These are phyloP conservation scores for Micronycteris hirsuta DNA, from an alignment of 2,113 vertebrate genomes.

Conservation along the genomic window DNA sequence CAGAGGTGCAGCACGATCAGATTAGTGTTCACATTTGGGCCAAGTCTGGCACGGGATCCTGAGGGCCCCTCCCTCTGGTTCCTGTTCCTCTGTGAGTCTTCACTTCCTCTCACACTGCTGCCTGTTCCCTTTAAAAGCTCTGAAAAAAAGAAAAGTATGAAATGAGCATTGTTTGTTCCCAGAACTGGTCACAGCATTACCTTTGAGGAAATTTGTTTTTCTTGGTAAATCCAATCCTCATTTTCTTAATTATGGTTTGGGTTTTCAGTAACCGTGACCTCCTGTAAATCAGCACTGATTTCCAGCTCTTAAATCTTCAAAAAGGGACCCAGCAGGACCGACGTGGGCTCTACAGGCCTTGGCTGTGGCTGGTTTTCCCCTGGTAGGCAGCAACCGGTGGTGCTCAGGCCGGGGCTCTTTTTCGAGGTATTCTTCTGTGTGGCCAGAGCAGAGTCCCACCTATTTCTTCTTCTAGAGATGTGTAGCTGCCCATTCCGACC, in stretches of 20 bases:
- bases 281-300: background rate
- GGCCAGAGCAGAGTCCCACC: background rate
- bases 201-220: constrained; percentile 19
- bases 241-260: background rate
- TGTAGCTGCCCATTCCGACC: background rate
- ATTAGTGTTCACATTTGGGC: background rate
- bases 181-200: background rate
- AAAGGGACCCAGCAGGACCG: background rate
- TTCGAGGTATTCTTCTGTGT: background rate
- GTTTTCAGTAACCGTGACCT: background rate
- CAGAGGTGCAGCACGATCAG: background rate
- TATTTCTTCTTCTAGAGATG: background rate
- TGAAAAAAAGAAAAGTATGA: background rate
- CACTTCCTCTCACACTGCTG: background rate
- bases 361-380: background rate
- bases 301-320: constrained; percentile 6
- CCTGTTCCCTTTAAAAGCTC: background rate
- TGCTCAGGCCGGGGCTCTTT: background rate
- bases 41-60: rapidly evolving
- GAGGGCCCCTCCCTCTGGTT: background rate
- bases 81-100: background rate
- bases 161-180: background rate
- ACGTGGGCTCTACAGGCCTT: background rate
- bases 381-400: background rate
- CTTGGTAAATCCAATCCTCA: background rate